phyloP scores from a whole-genome alignment of 2,797 vertebrate species.

The Artibeus lituratus region DNA sequence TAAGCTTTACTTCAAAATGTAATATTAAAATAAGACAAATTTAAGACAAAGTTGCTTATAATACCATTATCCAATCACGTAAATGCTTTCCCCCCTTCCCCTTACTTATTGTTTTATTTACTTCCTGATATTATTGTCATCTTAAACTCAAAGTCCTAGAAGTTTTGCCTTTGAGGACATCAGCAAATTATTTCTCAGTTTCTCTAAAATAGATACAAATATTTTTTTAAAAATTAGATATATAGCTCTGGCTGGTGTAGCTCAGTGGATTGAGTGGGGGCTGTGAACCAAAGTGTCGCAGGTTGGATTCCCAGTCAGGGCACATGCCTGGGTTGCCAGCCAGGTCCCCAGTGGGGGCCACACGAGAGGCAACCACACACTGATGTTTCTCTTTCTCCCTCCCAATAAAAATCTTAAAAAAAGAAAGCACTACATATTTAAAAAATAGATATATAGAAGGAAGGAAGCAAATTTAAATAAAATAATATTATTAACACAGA shows the following conservation, averaged over 20 bases:
- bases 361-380: too few relatives aligned
- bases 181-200: constrained; percentile 12
- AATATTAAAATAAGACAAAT: not conserved
- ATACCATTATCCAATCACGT: not conserved
- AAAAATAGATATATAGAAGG: constrained; percentile 12
- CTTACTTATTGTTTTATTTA: not conserved
- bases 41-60: not conserved
- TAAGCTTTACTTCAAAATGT: not conserved
- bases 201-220: constrained; percentile 16
- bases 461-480: constrained; percentile 66
- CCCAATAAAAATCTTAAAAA: too few relatives aligned
- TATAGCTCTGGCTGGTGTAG: not conserved
- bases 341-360: too few relatives aligned
- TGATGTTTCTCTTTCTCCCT: too few relatives aligned
- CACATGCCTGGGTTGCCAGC: too few relatives aligned
- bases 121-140: constrained; percentile 11
- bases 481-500: constrained; percentile 53
- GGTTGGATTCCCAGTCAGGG: too few relatives aligned
- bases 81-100: not conserved
- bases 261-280: too few relatives aligned
- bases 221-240: not conserved
- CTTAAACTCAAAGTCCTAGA: not conserved
- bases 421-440: too few relatives aligned
- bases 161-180: not conserved
- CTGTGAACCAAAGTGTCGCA: too few relatives aligned